Evolutionary conservation across 2,797 vertebrate genomes (phyloP), one percentile per base, ranked within the genome.

Genomic region (Centropyge bicolor): DNA sequence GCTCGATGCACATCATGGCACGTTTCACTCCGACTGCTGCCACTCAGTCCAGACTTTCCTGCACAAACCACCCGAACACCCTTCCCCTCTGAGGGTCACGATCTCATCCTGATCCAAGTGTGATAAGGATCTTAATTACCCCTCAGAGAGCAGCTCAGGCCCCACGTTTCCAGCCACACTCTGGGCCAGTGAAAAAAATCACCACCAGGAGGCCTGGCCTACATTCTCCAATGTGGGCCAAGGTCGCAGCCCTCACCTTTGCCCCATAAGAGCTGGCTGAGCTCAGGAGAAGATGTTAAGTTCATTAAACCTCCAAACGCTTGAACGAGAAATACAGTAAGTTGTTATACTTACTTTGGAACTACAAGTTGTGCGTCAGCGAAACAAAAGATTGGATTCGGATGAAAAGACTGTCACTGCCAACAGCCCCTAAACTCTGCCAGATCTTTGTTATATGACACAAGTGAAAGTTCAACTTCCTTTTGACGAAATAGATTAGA

Each of bases 81-180:
- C 45, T 78, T 62, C 66, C 62, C 24, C 64, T 66, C 57, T 20
- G 11, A 69, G 74, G 79, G 73, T 86, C 78, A 49, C 10, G 22
- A 77, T 83, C 74, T 57, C 84, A 83, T 85, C 82, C 88, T 76
- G 84, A 82, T 82, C 64, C 36, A 24, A 8, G 68, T 13, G n/a
- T 0, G 91, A 93, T 91, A 85, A 74, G 70, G 40, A 86, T 88
- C 87, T 92, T 67, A 89, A 93, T 89, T 7, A 85, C 74, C 24
- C 85, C 82, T 0, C 79, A 51, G 88, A 83, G 86, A 90, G 56
- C 67, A 51, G 70, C 59, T 43, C 63, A 52, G 65, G 77, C 74
- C 60, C 75, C 88, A 84, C 80, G 75, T 81, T 74, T 81, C 75
- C 86, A 87, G 66, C 61, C 48, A 6, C 40, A 59, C 60, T 65